Percentiles rank a stretch among this genome's conserved stretches.
These are phyloP conservation scores for Ibidorhyncha struthersii DNA, from an alignment of 2,113 vertebrate genomes.

Conservation along the genomic window DNA sequence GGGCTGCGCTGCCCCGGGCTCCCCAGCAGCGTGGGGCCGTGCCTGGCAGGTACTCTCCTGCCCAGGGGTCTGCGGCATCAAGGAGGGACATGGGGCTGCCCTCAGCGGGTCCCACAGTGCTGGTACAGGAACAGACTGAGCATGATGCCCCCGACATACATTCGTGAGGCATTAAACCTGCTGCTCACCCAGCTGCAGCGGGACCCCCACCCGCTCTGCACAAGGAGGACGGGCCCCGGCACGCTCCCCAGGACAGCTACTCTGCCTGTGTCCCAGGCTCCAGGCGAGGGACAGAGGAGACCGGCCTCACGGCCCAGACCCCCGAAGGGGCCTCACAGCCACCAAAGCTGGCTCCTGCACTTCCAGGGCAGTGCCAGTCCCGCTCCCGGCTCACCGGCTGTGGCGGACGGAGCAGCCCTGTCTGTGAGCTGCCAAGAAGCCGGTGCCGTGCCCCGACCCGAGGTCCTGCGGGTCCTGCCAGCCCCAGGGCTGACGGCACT, in stretches of 20 bases:
- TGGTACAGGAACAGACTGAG: too few species aligned
- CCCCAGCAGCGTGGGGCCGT: accelerated
- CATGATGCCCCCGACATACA: accelerated
- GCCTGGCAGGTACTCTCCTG: background rate
- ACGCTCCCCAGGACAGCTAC: too few species aligned
- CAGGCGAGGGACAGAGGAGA: background rate
- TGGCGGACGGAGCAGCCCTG: background rate
- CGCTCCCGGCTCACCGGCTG: too few species aligned
- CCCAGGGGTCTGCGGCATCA: accelerated
- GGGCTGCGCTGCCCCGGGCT: background rate
- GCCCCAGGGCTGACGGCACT: too few species aligned
- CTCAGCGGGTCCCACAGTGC: accelerated
- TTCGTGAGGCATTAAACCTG: background rate
- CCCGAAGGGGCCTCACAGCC: background rate
- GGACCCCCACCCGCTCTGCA: background rate
- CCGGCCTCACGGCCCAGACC: accelerated
- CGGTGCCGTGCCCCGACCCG: background rate
- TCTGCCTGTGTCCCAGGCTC: accelerated
- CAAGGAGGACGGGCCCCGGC: too few species aligned
- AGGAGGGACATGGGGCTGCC: background rate
- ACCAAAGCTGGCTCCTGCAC: background rate
- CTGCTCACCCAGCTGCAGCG: accelerated
- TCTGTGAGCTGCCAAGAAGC: too few species aligned
- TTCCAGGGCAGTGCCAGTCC: background rate
- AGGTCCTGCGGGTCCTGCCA: background rate